phyloP scores from a whole-genome alignment of 2,113 vertebrate species.

The Antennarius striatus region DNA sequence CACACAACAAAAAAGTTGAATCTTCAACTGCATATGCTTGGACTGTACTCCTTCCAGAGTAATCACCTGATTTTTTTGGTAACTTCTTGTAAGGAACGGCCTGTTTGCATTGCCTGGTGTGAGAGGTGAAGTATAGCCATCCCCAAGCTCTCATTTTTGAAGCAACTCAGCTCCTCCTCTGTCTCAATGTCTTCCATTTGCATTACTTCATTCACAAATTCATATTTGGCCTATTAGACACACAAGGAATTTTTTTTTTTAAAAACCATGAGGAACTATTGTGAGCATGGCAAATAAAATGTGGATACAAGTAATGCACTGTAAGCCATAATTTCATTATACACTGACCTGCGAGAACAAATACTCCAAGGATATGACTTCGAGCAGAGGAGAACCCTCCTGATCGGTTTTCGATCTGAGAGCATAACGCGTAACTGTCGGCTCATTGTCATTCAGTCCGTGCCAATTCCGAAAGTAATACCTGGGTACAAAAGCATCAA shows the following conservation, averaged over 20 bases:
- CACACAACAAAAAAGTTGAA: not conserved
- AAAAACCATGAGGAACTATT: not conserved
- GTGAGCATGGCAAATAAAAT: not conserved
- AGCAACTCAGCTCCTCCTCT: constrained; percentile 82
- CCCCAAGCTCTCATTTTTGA: constrained; percentile 92
- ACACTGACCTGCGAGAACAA: constrained; percentile 87
- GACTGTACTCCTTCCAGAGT: not conserved
- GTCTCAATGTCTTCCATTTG: constrained; percentile 77
- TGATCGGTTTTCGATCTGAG: constrained; percentile 60
- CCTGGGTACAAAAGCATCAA: constrained; percentile 64
- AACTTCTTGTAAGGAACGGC: constrained; percentile 82
- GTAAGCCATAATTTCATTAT: not conserved
- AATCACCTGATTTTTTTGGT: constrained; percentile 84
- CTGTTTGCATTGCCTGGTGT: constrained; percentile 79
- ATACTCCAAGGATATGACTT: constrained; percentile 86
- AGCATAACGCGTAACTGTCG: constrained; percentile 77
- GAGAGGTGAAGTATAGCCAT: constrained; percentile 93
- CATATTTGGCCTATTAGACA: constrained; percentile 83
- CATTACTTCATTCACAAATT: constrained; percentile 87
- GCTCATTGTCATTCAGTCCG: constrained; percentile 79
- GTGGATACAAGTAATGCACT: not conserved
- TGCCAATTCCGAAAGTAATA: constrained; percentile 96
- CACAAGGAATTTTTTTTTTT: not conserved
- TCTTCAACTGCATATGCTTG: not conserved
- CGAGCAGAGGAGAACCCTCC: constrained; percentile 79